These are phyloP conservation scores for Muschampia plurimacula DNA, from an alignment of 2,888 invertebrate genomes.

Conservation along the genomic window DNA sequence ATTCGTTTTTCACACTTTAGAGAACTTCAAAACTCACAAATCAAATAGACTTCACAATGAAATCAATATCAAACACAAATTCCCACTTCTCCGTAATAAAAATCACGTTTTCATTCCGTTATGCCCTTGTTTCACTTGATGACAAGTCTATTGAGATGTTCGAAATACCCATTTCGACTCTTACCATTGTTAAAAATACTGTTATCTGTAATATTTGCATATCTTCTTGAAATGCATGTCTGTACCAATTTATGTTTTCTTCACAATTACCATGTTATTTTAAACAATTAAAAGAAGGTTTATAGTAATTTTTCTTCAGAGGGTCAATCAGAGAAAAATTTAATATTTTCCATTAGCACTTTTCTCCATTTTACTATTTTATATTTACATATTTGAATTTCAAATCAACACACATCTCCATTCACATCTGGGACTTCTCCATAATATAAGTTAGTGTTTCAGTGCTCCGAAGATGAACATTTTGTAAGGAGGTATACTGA, in stretches of 20 bases:
- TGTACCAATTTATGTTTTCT: not conserved
- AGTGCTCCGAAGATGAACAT: no score
- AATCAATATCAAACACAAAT: not conserved
- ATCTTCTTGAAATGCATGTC: not conserved
- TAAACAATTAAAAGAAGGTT: no score
- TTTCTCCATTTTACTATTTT: no score
- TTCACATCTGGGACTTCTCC: no score
- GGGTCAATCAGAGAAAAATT: no score
- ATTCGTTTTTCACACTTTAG: slow-evolving; percentile 2
- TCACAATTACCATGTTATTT: not conserved
- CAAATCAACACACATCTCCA: no score
- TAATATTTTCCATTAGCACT: no score
- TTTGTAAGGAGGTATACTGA: no score
- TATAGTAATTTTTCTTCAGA: no score
- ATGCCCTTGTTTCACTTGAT: not conserved
- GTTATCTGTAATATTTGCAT: not conserved
- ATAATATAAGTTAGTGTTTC: no score
- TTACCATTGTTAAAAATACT: not conserved
- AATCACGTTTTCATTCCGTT: not conserved
- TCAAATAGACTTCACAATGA: slow-evolving; percentile 3
- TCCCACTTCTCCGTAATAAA: not conserved
- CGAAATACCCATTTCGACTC: not conserved
- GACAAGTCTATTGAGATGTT: not conserved
- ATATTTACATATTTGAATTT: no score
- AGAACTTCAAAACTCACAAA: slow-evolving; percentile 4